Percentiles rank a stretch among this genome's conserved stretches.
Conservation (phyloP, 1,140 invertebrate genomes). For the Penaeus indicus region DNA sequence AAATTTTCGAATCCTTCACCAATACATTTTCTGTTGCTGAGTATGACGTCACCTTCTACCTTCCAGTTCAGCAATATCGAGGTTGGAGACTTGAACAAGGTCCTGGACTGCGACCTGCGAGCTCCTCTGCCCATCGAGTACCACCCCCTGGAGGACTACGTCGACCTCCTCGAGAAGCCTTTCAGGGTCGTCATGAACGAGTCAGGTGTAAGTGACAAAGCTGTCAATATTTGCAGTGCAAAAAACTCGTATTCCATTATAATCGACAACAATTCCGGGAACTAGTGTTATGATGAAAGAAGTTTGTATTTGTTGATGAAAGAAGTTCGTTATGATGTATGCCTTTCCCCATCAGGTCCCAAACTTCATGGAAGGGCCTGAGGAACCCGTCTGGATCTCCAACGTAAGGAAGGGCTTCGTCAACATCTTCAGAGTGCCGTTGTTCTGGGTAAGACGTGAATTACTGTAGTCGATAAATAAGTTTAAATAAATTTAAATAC, state of each 20-base stretch:
- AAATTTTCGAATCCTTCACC: too few relatives aligned
- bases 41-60: too few relatives aligned
- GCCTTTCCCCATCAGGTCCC: not conserved
- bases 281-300: too few relatives aligned
- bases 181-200: not conserved
- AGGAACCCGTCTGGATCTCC: conserved; percentile 31
- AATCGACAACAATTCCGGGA: too few relatives aligned
- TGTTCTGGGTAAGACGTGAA: conserved; percentile 2
- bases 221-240: too few relatives aligned
- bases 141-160: not conserved
- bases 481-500: too few relatives aligned
- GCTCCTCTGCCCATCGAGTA: conserved; percentile 28
- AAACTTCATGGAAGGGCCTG: not conserved
- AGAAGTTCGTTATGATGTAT: too few relatives aligned
- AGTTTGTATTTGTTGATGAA: too few relatives aligned
- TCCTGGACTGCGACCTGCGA: not conserved
- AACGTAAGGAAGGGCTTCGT: conserved; percentile 20
- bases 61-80: conserved; percentile 25
- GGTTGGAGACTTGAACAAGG: conserved; percentile 14
- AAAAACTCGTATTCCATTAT: too few relatives aligned
- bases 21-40: too few relatives aligned
- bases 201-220: not conserved
- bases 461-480: too few relatives aligned
- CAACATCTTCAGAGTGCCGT: conserved; percentile 32
- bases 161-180: conserved; percentile 16